Conservation (phyloP, 2,797 vertebrate genomes). For the Gymnodraco acuticeps region DNA sequence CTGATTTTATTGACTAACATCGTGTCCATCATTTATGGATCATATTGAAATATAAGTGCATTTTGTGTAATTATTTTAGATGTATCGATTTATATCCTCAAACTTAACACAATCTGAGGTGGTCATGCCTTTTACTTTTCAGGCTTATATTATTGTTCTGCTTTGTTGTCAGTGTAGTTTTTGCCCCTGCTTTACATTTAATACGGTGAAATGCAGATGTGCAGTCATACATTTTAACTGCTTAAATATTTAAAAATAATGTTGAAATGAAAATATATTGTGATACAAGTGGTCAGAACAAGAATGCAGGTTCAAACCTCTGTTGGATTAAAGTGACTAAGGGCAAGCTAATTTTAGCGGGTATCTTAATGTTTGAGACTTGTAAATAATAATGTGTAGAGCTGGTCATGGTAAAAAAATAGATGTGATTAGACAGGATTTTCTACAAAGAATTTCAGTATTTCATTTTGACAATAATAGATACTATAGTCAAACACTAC, state of each 20-base stretch:
- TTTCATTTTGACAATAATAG: neutral
- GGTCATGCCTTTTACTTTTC: neutral
- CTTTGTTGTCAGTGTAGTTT: neutral
- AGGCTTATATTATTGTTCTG: neutral
- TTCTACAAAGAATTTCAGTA: neutral
- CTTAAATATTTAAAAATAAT: neutral
- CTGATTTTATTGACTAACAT: neutral
- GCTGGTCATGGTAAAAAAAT: neutral
- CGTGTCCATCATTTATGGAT: neutral
- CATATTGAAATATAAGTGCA: neutral
- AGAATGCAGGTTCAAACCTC: conserved; percentile 19
- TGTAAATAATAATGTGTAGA: neutral
- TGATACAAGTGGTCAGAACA: conserved; percentile 9
- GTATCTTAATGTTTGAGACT: conserved; percentile 9
- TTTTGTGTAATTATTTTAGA: neutral
- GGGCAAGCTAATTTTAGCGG: conserved; percentile 29
- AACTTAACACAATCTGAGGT: neutral
- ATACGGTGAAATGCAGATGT: neutral
- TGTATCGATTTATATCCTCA: neutral
- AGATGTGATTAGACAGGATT: neutral
- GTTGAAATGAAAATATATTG: neutral
- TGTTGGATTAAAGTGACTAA: conserved; percentile 45
- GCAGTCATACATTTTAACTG: conserved; percentile 6
- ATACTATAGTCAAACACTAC: neutral
- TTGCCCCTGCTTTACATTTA: neutral